Evolutionary conservation across 2,797 vertebrate genomes (phyloP).

Genomic region (Diplodus sargus): DNA sequence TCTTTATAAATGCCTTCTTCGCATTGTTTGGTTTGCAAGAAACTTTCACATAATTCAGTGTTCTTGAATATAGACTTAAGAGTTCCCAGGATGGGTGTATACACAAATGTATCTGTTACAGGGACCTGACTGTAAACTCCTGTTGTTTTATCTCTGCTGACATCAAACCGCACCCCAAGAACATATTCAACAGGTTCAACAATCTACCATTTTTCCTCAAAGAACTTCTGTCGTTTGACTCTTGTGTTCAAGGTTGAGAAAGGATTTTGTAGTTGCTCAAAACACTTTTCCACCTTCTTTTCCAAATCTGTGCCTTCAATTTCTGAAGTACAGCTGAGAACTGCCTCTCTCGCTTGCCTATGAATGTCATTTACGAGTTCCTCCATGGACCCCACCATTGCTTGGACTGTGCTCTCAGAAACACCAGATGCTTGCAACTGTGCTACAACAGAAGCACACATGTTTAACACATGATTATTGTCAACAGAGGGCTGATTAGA

Average conservation of each 20-base stretch:
- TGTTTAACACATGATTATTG: slow-evolving; percentile 24
- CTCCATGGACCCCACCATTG: slow-evolving; percentile 44
- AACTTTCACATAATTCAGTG: no score
- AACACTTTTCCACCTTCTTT: slow-evolving; percentile 31
- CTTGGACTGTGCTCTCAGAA: slow-evolving; percentile 20
- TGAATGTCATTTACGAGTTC: slow-evolving; percentile 50
- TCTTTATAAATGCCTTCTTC: no score
- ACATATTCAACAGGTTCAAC: background rate
- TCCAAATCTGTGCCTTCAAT: slow-evolving; percentile 28
- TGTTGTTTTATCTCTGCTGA: no score
- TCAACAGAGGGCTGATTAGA: slow-evolving; percentile 14
- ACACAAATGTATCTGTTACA: no score
- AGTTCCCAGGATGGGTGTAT: no score
- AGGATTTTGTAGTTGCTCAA: slow-evolving; percentile 42
- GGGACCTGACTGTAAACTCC: no score
- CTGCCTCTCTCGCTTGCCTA: slow-evolving; percentile 27
- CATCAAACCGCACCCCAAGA: no score
- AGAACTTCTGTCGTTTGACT: slow-evolving; percentile 23
- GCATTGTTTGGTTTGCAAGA: no score
- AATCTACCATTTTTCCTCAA: slow-evolving; percentile 27
- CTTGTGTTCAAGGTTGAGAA: slow-evolving; percentile 39
- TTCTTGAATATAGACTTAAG: no score
- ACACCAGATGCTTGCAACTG: background rate
- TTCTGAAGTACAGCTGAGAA: slow-evolving; percentile 39
- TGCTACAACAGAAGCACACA: slow-evolving; percentile 36